Base-by-base conservation (phyloP, 2,888 invertebrate species). In the Agriopis marginaria region DNA sequence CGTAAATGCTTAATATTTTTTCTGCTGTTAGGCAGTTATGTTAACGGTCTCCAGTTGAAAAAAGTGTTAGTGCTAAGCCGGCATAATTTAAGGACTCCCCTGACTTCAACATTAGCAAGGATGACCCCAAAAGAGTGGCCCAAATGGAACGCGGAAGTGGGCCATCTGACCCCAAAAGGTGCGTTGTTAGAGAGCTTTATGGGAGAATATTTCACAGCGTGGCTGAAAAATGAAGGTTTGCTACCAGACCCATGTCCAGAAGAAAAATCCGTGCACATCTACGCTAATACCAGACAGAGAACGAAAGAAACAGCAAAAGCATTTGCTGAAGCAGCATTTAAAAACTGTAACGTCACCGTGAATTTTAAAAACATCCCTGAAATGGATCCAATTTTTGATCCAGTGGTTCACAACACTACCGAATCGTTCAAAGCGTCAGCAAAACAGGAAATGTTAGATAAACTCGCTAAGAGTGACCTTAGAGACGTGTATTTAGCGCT, bases 51-150 rank as follows among this genome's bases (percentile, higher is more conserved):
- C 8, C 45, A 66, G 14, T 49, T 78, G 50, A 71, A 75, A 50
- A 87, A 90, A 84, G 89, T 91, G 44, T 68, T 91, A 3, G 81
- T 90, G 62, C 72, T 92, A 14, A 88, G 91, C 45, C 83, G 92
- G 23, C 92, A 92, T 73, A 88, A 88, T 65, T 70, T 92, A 7
- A 80, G 92, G 8, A 83, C 89, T 7, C 91, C 92, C 10, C 73
- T 91, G 14, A 82, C 82, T 0, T 74, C 75, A 1, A 79, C 79
- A 39, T 70, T 91, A 1, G 75, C 81, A 39, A 61, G 67, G 0
- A 85, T 87, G 23, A 79, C 90, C 2, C 72, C 85, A 0, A 84
- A 87, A 40, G 17, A 50, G 14, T 90, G 88, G 88, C 87, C 89
- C 0, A 68, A 72, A 62, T 90, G 89, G 86, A 76, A 80, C 10